Evolutionary conservation across 2,888 invertebrate species (phyloP).

Genomic region (Patella pellucida): DNA sequence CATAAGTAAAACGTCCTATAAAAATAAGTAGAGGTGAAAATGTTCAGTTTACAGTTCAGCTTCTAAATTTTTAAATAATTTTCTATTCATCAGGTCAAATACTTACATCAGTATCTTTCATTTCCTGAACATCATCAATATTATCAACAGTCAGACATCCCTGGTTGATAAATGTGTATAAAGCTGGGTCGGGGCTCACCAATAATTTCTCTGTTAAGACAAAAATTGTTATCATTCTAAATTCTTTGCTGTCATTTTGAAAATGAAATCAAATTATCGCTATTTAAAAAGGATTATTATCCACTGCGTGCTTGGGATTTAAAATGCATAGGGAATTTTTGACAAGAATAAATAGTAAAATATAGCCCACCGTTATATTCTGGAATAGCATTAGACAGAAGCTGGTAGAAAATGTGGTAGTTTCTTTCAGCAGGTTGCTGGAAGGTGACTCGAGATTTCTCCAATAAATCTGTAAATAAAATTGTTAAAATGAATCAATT

Average conservation of each 20-base stretch:
- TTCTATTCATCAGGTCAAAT: not conserved
- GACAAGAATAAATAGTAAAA: too few relatives aligned
- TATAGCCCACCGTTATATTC: conserved; percentile 20
- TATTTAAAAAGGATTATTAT: too few relatives aligned
- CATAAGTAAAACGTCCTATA: not conserved
- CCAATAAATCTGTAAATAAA: conserved; percentile 1
- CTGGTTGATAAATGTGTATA: conserved; percentile 91
- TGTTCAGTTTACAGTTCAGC: too few relatives aligned
- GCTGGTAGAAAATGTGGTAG: conserved; percentile 99
- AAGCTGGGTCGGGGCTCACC: conserved; percentile 81
- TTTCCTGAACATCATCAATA: conserved; percentile 95
- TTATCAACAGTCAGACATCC: conserved; percentile 93
- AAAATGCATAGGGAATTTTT: too few relatives aligned
- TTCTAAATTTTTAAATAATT: too few relatives aligned
- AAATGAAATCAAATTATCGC: too few relatives aligned
- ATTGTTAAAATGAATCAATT: not conserved
- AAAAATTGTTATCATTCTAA: too few relatives aligned
- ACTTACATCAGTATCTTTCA: conserved; percentile 67
- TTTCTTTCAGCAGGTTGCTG: conserved; percentile 94
- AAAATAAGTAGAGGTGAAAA: not conserved
- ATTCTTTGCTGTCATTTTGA: too few relatives aligned
- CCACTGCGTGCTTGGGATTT: too few relatives aligned
- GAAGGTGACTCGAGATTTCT: conserved; percentile 89
- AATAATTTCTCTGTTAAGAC: conserved; percentile 80
- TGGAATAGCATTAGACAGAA: conserved; percentile 69